Conservation (phyloP, 2,797 vertebrate genomes). For the Coluber constrictor region DNA sequence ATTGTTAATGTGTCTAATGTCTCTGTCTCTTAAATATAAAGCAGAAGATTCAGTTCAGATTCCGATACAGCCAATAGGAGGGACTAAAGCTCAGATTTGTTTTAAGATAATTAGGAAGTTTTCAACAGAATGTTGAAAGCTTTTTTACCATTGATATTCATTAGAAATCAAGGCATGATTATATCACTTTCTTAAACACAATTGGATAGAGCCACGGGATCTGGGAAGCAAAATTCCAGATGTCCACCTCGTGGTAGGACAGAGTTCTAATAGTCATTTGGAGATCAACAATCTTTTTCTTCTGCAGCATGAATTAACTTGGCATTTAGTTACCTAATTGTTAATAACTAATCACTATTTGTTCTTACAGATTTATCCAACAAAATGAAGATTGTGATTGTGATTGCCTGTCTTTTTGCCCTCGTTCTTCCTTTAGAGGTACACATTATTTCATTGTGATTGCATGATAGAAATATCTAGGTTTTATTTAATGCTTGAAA, state of each 20-base stretch:
- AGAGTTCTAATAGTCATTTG: neutral
- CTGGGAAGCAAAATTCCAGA: neutral
- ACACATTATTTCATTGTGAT: neutral
- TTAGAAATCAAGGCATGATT: neutral
- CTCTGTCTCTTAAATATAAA: neutral
- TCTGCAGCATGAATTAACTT: neutral
- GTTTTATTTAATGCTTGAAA: neutral
- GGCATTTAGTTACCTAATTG: neutral
- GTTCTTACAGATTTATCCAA: neutral
- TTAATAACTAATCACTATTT: neutral
- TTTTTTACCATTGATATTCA: neutral
- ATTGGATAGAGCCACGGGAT: neutral
- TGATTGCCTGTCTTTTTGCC: conserved; percentile 10
- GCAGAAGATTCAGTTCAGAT: neutral
- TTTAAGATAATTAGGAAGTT: neutral
- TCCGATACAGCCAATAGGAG: neutral
- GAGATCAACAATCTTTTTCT: neutral
- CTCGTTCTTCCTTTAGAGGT: conserved; percentile 8
- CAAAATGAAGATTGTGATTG: conserved; percentile 12
- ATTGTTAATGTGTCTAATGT: neutral
- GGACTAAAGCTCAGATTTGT: neutral
- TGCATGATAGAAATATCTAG: neutral
- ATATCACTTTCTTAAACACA: neutral
- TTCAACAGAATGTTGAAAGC: neutral
- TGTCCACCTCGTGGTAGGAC: neutral